Percentiles rank a stretch among this genome's conserved stretches.
Evolutionary conservation across 2,113 vertebrate species (phyloP).

Genomic region (Gobiocypris rarus): DNA sequence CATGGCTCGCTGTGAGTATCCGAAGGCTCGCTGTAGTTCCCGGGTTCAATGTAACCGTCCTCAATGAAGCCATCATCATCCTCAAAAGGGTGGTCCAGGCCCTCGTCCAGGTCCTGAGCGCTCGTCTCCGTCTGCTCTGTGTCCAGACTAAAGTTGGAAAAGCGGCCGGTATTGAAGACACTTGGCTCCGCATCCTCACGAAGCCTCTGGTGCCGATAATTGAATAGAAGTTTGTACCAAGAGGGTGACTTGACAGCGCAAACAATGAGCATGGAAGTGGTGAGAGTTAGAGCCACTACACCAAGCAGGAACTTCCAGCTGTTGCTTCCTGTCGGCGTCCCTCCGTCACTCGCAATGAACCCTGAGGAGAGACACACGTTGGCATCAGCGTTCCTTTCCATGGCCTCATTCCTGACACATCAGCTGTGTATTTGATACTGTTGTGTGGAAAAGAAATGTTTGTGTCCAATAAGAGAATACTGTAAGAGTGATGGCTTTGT

Average conservation of each 20-base stretch:
- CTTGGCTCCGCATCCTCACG: conserved; percentile 75
- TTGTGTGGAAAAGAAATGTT: neutral
- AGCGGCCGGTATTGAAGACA: conserved; percentile 65
- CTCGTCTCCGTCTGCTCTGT: conserved; percentile 63
- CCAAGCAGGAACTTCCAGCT: conserved; percentile 84
- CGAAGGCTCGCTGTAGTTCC: conserved; percentile 56
- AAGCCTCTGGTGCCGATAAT: conserved; percentile 84
- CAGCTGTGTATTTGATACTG: neutral
- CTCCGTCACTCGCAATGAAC: neutral
- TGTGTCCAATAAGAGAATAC: neutral
- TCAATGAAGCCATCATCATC: conserved; percentile 89
- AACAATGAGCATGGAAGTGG: conserved; percentile 79
- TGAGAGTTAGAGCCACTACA: conserved; percentile 75
- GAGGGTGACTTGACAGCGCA: conserved; percentile 83
- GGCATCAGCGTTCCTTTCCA: neutral
- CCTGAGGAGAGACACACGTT: conserved; percentile 39
- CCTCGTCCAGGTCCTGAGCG: conserved; percentile 64
- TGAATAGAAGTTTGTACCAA: conserved; percentile 83
- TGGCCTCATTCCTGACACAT: neutral
- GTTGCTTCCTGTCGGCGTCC: conserved; percentile 68
- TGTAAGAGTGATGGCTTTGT: neutral
- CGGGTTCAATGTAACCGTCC: conserved; percentile 84
- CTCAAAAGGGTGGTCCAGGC: conserved; percentile 49
- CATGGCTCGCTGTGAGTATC: neutral
- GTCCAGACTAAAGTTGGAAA: conserved; percentile 55